Evolutionary conservation across 2,113 vertebrate species (phyloP), one percentile per base, ranked within the genome.

Genomic region (Lophius piscatorius): DNA sequence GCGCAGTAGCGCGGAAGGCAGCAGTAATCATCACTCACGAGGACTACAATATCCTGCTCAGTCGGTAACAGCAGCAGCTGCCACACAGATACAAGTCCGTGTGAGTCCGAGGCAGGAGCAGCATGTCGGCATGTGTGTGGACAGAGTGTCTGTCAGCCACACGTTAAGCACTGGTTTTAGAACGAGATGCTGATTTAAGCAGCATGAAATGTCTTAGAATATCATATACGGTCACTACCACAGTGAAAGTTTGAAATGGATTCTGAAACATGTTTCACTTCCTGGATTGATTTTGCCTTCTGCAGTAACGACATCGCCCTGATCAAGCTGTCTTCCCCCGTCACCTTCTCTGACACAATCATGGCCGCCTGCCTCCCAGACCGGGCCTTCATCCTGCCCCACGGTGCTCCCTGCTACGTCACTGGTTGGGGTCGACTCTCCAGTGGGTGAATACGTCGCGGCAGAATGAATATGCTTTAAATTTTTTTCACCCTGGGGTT

Each of bases 291-390:
- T 40, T 65, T 54, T 23, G 9, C 6, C 3, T 76, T 66, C 24
- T 35, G 48, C 83, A 97, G 95, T 45, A 96, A 96, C 0, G 94
- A 98, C 85, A 95, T 97, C 0, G 94, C 94, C 45, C 84, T 95
- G 64, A 63, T 97, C 78, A 96, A 96, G 80, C 87, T 95, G 51
- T 66, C 68, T 0, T 41, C 88, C 18, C 61, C 77, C 0, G 93
- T 94, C 42, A 2, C 74, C 40, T 24, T 89, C 70, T 91, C 78
- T 0, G 77, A 91, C 18, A 88, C 71, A 4, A 88, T 96, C 83
- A 87, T 86, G 58, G 12, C 90, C 0, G 83, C 92, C 49, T 95
- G 94, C 76, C 78, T 96, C 74, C 95, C 96, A 0, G 31, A 52
- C 0, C 5, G 41, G 0, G 91, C 1, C 0, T 0, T 63, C 0